Evolutionary conservation across 1,140 invertebrate species (phyloP).

Genomic region (Proales similis): DNA sequence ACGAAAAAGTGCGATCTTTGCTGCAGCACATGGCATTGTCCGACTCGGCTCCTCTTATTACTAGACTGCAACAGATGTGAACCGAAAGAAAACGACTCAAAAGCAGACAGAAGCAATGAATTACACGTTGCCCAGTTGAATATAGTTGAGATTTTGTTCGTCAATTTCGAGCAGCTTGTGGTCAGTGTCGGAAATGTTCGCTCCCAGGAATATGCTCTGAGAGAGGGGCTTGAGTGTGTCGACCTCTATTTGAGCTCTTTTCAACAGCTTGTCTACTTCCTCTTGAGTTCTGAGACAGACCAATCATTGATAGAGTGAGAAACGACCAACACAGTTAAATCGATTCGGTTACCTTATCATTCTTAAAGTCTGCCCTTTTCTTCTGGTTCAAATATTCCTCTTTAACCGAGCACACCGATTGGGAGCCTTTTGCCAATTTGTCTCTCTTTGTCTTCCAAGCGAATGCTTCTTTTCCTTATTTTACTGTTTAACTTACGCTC

Average conservation of each 20-base stretch:
- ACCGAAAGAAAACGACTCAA: background rate
- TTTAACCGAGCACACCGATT: too few relatives aligned
- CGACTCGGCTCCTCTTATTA: slow-evolving; percentile 8
- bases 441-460: too few relatives aligned
- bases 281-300: background rate
- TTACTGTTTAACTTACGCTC: too few relatives aligned
- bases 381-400: too few relatives aligned
- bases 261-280: slow-evolving; percentile 6
- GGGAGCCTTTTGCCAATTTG: too few relatives aligned
- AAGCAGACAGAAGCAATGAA: background rate
- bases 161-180: slow-evolving; percentile 30
- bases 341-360: too few relatives aligned
- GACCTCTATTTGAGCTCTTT: slow-evolving; percentile 23
- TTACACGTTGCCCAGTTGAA: slow-evolving; percentile 11
- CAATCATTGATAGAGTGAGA: too few relatives aligned
- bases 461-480: too few relatives aligned
- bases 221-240: slow-evolving; percentile 5
- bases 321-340: too few relatives aligned
- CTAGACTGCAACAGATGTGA: background rate
- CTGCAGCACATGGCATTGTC: slow-evolving; percentile 29
- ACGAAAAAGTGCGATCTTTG: slow-evolving; percentile 30
- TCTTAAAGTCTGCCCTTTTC: too few relatives aligned
- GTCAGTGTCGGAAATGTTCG: background rate
- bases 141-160: slow-evolving; percentile 8
- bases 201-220: slow-evolving; percentile 13